Evolutionary conservation across 2,113 vertebrate genomes (phyloP).

Genomic region (Aegithalos caudatus): DNA sequence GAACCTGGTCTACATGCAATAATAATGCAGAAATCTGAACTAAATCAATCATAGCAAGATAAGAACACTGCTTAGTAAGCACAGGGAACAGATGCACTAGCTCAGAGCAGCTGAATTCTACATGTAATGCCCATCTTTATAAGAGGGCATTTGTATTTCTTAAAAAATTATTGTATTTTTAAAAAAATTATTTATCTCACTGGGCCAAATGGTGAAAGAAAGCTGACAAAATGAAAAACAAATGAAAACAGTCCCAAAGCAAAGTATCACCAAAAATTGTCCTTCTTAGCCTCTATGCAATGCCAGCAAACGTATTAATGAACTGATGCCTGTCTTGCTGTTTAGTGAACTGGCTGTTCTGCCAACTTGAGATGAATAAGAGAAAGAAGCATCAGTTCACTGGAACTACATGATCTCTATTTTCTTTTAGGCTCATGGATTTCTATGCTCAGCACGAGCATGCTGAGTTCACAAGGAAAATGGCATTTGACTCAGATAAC

Average conservation of each 20-base stretch:
- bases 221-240: not conserved
- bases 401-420: not conserved
- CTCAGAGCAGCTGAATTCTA: not conserved
- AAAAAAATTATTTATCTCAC: not conserved
- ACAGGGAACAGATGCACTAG: not conserved
- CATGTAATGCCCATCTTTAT: not conserved
- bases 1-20: not conserved
- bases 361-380: not conserved
- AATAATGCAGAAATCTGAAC: not conserved
- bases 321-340: not conserved
- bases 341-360: slow-evolving; percentile 30
- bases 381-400: not conserved
- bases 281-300: not conserved
- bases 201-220: not conserved
- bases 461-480: not conserved
- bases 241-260: not conserved
- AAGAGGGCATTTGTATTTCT: too few relatives aligned
- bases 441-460: not conserved
- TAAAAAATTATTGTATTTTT: not conserved
- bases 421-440: not conserved
- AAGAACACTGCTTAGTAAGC: not conserved
- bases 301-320: not conserved
- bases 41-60: not conserved
- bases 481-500: not conserved
- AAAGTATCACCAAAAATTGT: not conserved